phyloP scores from a whole-genome alignment of 2,888 invertebrate genomes.

The Polydrusus pterygomalis region DNA sequence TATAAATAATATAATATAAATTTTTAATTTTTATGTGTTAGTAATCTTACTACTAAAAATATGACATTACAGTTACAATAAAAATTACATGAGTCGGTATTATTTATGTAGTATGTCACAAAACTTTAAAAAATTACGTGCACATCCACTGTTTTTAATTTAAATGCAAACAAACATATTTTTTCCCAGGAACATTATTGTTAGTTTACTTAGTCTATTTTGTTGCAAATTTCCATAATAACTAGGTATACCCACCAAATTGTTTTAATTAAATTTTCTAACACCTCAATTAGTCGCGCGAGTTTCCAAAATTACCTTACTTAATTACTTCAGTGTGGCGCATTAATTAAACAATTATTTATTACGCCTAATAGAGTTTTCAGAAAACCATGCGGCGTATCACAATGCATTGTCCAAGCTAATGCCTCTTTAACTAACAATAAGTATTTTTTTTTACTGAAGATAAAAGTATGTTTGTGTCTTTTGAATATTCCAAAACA shows the following conservation, averaged over 20 bases:
- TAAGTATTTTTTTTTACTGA: background rate
- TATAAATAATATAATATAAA: too few species aligned
- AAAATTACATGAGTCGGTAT: too few species aligned
- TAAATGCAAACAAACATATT: too few species aligned
- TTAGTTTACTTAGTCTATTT: too few species aligned
- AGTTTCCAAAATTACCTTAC: background rate
- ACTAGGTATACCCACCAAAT: background rate
- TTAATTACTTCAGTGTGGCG: background rate
- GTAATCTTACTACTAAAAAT: too few species aligned
- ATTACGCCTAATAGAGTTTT: slow-evolving; percentile 4
- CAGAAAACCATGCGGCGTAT: slow-evolving; percentile 22
- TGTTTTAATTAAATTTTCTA: background rate
- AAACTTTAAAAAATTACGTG: too few species aligned
- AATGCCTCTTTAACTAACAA: background rate
- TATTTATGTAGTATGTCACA: too few species aligned
- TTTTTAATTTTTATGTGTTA: too few species aligned
- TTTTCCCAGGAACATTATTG: background rate
- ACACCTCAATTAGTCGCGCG: slow-evolving; percentile 1
- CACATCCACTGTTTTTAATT: too few species aligned
- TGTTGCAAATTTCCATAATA: background rate
- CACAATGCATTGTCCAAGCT: slow-evolving; percentile 2
- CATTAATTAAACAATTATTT: background rate
- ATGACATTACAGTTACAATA: too few species aligned
- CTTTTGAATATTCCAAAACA: slow-evolving; percentile 9
- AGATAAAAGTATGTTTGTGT: slow-evolving; percentile 1